Percentiles rank a stretch among this genome's conserved stretches.
These are phyloP conservation scores for Ranitomeya variabilis DNA, from an alignment of 2,113 vertebrate genomes.

Conservation along the genomic window DNA sequence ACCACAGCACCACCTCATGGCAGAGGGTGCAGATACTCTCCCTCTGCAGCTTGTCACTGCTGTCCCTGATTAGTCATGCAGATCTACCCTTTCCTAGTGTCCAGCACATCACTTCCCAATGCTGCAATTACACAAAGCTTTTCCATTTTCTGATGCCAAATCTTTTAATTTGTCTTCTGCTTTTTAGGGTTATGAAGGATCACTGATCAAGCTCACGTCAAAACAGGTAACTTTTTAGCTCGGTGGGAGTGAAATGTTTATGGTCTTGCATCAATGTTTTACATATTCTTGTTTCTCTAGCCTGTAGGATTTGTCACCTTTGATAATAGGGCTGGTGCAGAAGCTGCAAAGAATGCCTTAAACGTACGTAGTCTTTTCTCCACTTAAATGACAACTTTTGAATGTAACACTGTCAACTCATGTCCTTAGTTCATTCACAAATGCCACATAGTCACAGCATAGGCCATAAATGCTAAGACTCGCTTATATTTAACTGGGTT, in stretches of 20 bases:
- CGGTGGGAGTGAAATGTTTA: background rate
- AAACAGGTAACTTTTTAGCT: slow-evolving; percentile 84
- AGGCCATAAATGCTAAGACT: too few relatives aligned
- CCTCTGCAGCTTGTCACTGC: slow-evolving; percentile 57
- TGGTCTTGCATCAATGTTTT: too few relatives aligned
- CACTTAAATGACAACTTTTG: background rate
- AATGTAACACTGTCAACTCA: too few relatives aligned
- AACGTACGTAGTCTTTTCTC: slow-evolving; percentile 82
- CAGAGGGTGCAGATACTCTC: slow-evolving; percentile 55
- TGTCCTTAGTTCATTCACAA: background rate
- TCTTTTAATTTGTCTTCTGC: slow-evolving; percentile 64
- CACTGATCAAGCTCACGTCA: slow-evolving; percentile 97
- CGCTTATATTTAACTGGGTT: too few relatives aligned
- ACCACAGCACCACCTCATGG: slow-evolving; percentile 50
- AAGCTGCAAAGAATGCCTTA: slow-evolving; percentile 95
- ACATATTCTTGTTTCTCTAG: slow-evolving; percentile 70
- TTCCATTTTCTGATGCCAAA: background rate
- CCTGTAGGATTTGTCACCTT: slow-evolving; percentile 99
- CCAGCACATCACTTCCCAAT: slow-evolving; percentile 53
- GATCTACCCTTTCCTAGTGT: slow-evolving; percentile 47
- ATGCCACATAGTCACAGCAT: too few relatives aligned
- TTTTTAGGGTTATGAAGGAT: slow-evolving; percentile 96
- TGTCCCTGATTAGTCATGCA: slow-evolving; percentile 40
- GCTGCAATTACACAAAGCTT: slow-evolving; percentile 28
- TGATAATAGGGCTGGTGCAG: slow-evolving; percentile 92